These are phyloP conservation scores for Casuarius casuarius DNA, from an alignment of 2,113 vertebrate genomes.

Conservation along the genomic window DNA sequence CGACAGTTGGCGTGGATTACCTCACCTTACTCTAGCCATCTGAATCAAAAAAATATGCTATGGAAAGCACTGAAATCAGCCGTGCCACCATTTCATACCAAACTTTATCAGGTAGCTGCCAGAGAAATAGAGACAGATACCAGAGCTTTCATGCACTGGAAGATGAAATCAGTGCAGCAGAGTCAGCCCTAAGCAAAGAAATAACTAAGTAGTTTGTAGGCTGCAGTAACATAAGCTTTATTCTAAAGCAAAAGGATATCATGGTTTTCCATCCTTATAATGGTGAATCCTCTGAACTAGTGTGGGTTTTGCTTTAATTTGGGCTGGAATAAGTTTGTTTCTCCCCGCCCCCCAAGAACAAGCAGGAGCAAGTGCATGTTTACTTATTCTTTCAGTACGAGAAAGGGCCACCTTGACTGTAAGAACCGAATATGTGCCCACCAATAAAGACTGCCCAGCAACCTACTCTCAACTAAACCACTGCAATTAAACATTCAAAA, in stretches of 20 bases:
- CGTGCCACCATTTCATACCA: too few relatives aligned
- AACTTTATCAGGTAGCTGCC: not conserved
- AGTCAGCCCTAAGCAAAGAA: not conserved
- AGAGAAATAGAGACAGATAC: not conserved
- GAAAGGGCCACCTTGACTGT: not conserved
- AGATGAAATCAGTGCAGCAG: not conserved
- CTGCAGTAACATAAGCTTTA: not conserved
- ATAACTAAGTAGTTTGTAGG: fast-evolving
- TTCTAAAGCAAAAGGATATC: not conserved
- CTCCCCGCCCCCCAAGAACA: not conserved
- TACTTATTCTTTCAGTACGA: not conserved
- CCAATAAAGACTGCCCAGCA: not conserved
- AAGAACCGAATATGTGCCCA: not conserved
- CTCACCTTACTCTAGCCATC: not conserved
- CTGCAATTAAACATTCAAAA: not conserved
- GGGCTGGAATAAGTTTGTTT: not conserved
- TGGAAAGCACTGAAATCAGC: not conserved
- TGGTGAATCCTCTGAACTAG: not conserved
- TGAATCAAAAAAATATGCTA: too few relatives aligned
- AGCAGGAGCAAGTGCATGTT: not conserved
- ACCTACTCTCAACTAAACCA: not conserved
- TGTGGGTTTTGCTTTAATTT: not conserved
- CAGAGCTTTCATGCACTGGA: not conserved
- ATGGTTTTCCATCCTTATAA: fast-evolving
- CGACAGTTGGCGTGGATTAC: not conserved